Evolutionary conservation across 2,888 invertebrate species (phyloP).

Genomic region (Dyspetes luteomarginatus): DNA sequence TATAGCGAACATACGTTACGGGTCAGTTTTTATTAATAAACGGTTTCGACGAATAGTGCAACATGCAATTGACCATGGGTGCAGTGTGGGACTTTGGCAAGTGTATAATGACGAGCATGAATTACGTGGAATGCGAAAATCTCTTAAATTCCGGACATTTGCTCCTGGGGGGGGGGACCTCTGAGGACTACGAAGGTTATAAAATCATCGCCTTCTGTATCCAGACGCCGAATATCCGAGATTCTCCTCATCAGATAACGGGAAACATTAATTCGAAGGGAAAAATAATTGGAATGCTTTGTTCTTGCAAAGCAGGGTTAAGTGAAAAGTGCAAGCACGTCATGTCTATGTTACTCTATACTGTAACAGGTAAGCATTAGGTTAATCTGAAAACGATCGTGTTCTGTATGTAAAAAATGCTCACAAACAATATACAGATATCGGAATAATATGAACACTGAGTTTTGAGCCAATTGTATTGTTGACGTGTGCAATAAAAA

Average conservation of each 20-base stretch:
- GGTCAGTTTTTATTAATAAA: too few relatives aligned
- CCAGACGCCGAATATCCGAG: conserved; percentile 22
- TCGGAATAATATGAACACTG: conserved; percentile 13
- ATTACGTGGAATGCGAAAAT: too few relatives aligned
- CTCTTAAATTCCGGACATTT: conserved; percentile 31
- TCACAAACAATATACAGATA: conserved; percentile 7
- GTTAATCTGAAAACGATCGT: background rate
- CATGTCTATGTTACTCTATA: conserved; percentile 14
- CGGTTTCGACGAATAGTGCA: too few relatives aligned
- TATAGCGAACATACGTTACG: too few relatives aligned
- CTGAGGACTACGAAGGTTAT: background rate
- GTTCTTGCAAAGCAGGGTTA: conserved; percentile 9
- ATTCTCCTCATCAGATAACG: conserved; percentile 18
- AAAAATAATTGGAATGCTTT: conserved; percentile 11
- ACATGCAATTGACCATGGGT: too few relatives aligned
- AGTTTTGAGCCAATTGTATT: conserved; percentile 6
- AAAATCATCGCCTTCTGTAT: conserved; percentile 12
- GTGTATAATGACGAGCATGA: too few relatives aligned
- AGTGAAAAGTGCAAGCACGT: conserved; percentile 19
- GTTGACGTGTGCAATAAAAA: conserved; percentile 1
- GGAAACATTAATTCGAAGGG: background rate
- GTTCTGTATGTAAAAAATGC: background rate
- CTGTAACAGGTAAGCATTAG: conserved; percentile 8
- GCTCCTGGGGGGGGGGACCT: conserved; percentile 3
- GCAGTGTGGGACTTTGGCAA: too few relatives aligned